Evolutionary conservation across 2,888 invertebrate genomes (phyloP), one percentile per base, ranked within the genome.

Genomic region (Endotricha flammealis): DNA sequence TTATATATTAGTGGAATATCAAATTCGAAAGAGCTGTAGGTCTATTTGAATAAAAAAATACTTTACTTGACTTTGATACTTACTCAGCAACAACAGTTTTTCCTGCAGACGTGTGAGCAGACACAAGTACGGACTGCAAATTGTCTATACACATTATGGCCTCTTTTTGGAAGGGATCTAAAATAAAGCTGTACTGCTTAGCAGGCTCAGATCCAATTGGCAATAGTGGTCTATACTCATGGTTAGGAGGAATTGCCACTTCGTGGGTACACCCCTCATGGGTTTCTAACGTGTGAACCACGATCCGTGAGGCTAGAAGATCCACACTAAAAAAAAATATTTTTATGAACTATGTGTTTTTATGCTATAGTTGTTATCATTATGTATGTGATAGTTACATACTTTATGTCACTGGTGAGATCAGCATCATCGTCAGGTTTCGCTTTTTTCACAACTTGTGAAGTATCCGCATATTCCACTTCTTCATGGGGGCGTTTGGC

Each of bases 1-100:
- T 23, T n/a, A n/a, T n/a, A n/a, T n/a, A n/a, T n/a, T n/a, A n/a
- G n/a, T n/a, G n/a, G n/a, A n/a, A n/a, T n/a, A n/a, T n/a, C n/a
- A n/a, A n/a, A n/a, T n/a, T n/a, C n/a, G n/a, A n/a, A n/a, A n/a
- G n/a, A n/a, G n/a, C n/a, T n/a, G n/a, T n/a, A n/a, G n/a, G n/a
- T n/a, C n/a, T n/a, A n/a, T n/a, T n/a, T n/a, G n/a, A n/a, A n/a
- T n/a, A n/a, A n/a, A n/a, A n/a, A n/a, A n/a, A n/a, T n/a, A n/a
- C n/a, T n/a, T n/a, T n/a, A n/a, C n/a, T n/a, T n/a, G n/a, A n/a
- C n/a, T n/a, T 8, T 23, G 8, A 32, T 38, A 78, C 94, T 90
- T 88, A 98, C 94, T 99, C 97, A 3, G 99, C 99, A 4, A 98
- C 98, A 2, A 99, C 99, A 37, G 99, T 99, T 90, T 99, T 99